Evolutionary conservation across 2,888 invertebrate species (phyloP).

Genomic region (Dryobotodes eremita): DNA sequence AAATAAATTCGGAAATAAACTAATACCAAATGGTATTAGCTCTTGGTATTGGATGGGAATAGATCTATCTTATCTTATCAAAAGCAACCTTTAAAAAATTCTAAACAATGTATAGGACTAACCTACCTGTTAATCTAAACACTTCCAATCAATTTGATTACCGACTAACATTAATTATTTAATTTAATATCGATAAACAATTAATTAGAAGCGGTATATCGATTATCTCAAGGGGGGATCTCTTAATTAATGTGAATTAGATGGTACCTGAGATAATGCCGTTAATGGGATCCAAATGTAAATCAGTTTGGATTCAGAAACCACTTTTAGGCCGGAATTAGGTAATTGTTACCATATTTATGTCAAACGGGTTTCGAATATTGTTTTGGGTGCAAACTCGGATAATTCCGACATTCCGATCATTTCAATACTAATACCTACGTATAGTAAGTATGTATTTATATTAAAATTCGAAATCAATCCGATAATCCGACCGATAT

Average conservation of each 20-base stretch:
- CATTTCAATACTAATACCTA: not conserved
- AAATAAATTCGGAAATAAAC: too few relatives aligned
- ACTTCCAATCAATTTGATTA: slow-evolving; percentile 14
- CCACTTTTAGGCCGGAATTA: slow-evolving; percentile 44
- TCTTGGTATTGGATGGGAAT: too few relatives aligned
- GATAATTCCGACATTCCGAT: slow-evolving; percentile 4
- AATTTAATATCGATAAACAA: slow-evolving; percentile 62
- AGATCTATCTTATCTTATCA: too few relatives aligned
- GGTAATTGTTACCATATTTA: slow-evolving; percentile 43
- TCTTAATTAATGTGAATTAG: slow-evolving; percentile 62
- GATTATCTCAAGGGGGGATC: slow-evolving; percentile 64
- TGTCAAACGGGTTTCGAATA: slow-evolving; percentile 29
- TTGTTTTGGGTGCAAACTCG: not conserved
- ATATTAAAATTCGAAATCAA: too few relatives aligned
- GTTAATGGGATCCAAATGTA: slow-evolving; percentile 54
- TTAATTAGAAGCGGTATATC: slow-evolving; percentile 67
- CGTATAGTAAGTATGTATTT: not conserved
- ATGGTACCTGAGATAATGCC: slow-evolving; percentile 48
- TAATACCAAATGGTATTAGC: too few relatives aligned
- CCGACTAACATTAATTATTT: slow-evolving; percentile 38
- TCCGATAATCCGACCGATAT: too few relatives aligned
- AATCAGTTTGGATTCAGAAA: slow-evolving; percentile 47
- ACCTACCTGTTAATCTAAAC: slow-evolving; percentile 7
- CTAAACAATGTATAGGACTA: not conserved
- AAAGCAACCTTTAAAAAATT: not conserved